Evolutionary conservation across 2,888 invertebrate species (phyloP).

Genomic region (Callimorpha dominula): DNA sequence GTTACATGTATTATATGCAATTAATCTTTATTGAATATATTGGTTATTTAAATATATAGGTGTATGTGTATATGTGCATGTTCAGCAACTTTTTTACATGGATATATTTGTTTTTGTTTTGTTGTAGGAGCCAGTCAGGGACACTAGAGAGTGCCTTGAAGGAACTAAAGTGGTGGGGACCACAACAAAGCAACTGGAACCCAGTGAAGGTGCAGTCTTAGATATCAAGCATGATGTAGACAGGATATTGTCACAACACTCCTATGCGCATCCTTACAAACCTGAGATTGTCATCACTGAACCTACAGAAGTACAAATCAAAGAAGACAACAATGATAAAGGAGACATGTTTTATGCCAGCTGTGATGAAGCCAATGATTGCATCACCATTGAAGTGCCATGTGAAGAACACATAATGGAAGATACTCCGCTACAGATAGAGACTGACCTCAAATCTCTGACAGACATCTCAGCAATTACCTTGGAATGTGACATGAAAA

Average conservation of each 20-base stretch:
- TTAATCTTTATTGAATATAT: no score
- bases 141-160: conserved; percentile 77
- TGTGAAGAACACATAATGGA: conserved; percentile 85
- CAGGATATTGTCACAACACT: conserved; percentile 83
- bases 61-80: no score
- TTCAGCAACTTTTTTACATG: no score
- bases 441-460: conserved; percentile 66
- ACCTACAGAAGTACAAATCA: conserved; percentile 59
- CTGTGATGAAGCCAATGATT: conserved; percentile 90
- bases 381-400: conserved; percentile 90
- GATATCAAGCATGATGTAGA: conserved; percentile 78
- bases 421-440: conserved; percentile 65
- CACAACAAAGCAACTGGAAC: conserved; percentile 94
- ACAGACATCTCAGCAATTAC: conserved; percentile 65
- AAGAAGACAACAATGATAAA: conserved; percentile 75
- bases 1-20: no score
- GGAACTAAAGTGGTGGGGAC: conserved; percentile 94
- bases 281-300: conserved; percentile 57
- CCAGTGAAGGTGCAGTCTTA: conserved; percentile 89
- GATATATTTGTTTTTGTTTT: conserved; percentile 28
- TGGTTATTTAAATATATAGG: no score
- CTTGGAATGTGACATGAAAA: conserved; percentile 77
- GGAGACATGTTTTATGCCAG: conserved; percentile 90
- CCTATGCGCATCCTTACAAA: conserved; percentile 83
- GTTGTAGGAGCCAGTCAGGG: conserved; percentile 73